Evolutionary conservation across 2,888 invertebrate species (phyloP), one percentile per base, ranked within the genome.

Genomic region (Stomorhina lunata): DNA sequence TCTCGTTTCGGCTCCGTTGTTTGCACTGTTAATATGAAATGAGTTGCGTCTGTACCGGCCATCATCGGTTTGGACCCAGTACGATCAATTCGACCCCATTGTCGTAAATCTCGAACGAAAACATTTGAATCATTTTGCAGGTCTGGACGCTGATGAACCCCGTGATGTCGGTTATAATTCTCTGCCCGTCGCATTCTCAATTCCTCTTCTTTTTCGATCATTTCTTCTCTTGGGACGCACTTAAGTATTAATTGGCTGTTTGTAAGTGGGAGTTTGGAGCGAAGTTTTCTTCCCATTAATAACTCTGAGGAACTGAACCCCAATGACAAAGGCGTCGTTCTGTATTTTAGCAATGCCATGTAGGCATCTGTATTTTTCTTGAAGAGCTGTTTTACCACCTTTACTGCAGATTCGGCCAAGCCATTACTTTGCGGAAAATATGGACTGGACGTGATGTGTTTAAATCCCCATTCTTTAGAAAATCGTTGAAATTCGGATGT

Each of bases 401-500:
- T 57, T 2, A 76, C 53, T n/a, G 22, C 27, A 10, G 53, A 27
- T 53, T 76, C 66, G 12, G 68, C 40, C 12, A 76, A 55, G 6
- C 76, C 43, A 48, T 68, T 66, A 17, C 53, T 37, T 48, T 76
- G 40, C 10, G 76, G 27, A 27, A 43, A 55, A 12, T 20, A 45
- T 7, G 29, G 50, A 20, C 50, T 50, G 50, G 22, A 50, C 22
- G 25, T 50, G 65, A 22, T 48, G 22, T 65, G 65, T 48, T 29
- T 32, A 25, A 75, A 75, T 48, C 20, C 37, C 50, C 50, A 75
- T 15, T 45, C 22, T 45, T 48, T 73, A 17, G 63, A 63, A 12
- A 73, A 48, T 65, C n/a, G n/a, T 17, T 34, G 32, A 20, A 76
- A 66, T 25, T 66, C 53, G 9, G 34, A 65, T 15, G 20, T 34